Evolutionary conservation across 2,113 vertebrate species (phyloP).

Genomic region (Cyphomyrus discorhynchus): DNA sequence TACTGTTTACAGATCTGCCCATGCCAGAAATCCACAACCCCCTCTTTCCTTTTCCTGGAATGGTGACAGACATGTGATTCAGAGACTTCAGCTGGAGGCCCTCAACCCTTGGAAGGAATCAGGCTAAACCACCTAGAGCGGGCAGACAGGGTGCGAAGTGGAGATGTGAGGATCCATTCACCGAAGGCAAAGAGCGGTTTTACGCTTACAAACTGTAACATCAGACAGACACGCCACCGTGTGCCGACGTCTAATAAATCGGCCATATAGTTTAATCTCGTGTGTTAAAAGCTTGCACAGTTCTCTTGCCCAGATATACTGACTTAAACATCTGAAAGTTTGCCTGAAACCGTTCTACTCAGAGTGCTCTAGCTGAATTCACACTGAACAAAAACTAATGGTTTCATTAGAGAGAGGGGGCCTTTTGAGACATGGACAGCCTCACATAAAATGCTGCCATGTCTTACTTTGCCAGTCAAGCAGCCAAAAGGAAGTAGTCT

Average conservation of each 20-base stretch:
- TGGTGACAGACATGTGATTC: not conserved
- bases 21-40: not conserved
- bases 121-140: not conserved
- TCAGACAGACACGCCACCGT: not conserved
- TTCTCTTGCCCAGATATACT: not conserved
- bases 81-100: not conserved
- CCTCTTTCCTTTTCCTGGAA: not conserved
- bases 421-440: not conserved
- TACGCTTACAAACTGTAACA: not conserved
- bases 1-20: not conserved
- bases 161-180: not conserved
- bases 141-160: not conserved
- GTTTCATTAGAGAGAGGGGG: not conserved
- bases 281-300: not conserved
- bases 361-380: not conserved
- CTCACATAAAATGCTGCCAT: not conserved
- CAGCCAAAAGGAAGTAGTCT: not conserved
- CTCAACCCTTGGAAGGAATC: not conserved
- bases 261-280: not conserved
- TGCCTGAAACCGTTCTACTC: not conserved
- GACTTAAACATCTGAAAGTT: not conserved
- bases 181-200: not conserved
- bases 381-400: not conserved
- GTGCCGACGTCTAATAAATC: not conserved
- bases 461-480: not conserved